Evolutionary conservation across 2,888 invertebrate species (phyloP).

Genomic region (Ochropleura leucogaster): DNA sequence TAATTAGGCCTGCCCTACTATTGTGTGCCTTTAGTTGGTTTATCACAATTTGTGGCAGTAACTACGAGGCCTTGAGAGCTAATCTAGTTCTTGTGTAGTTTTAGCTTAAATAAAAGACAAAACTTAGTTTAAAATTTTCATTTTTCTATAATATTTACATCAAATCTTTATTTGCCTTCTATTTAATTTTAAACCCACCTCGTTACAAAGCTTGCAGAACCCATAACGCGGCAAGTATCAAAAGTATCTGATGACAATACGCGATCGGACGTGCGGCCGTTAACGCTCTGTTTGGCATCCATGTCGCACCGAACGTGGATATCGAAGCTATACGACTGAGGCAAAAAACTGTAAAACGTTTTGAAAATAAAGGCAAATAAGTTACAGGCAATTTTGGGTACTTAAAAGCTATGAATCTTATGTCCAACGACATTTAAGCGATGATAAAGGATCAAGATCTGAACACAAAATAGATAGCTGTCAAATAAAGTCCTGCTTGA

Average conservation of each 20-base stretch:
- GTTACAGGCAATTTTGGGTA: not conserved
- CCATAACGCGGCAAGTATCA: slow-evolving; percentile 34
- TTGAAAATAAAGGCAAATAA: not conserved
- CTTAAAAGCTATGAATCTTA: not conserved
- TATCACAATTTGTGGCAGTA: not conserved
- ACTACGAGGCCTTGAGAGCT: not conserved
- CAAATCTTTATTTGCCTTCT: slow-evolving; percentile 2
- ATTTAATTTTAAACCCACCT: slow-evolving; percentile 14
- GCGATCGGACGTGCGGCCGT: slow-evolving; percentile 70
- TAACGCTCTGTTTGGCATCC: slow-evolving; percentile 82
- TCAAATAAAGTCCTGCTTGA: no score
- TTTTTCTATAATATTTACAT: not conserved
- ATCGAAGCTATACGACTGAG: slow-evolving; percentile 60
- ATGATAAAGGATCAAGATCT: no score
- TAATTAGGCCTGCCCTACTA: slow-evolving; percentile 41
- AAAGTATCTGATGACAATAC: slow-evolving; percentile 68
- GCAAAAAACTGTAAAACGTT: slow-evolving; percentile 29
- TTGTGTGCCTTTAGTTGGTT: slow-evolving; percentile 28
- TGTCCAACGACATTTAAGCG: not conserved
- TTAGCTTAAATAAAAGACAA: not conserved
- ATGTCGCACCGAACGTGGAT: slow-evolving; percentile 61
- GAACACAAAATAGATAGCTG: no score
- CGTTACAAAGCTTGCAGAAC: slow-evolving; percentile 38
- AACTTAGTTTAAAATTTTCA: not conserved
- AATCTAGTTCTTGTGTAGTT: not conserved